These are phyloP conservation scores for Steinernema feltiae DNA, from an alignment of 1,140 invertebrate genomes.

Conservation along the genomic window DNA sequence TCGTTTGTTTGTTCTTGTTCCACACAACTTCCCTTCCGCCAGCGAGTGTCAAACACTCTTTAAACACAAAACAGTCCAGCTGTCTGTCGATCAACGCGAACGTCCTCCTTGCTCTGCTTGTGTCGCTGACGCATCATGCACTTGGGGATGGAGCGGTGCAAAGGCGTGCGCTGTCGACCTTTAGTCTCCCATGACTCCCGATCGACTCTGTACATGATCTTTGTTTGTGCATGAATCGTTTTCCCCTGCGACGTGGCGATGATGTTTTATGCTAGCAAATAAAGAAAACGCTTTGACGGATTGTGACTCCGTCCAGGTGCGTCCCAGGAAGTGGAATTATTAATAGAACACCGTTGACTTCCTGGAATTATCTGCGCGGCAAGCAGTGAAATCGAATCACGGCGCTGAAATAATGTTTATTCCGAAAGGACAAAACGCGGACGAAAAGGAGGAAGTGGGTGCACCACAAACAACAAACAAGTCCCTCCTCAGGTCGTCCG, in stretches of 20 bases:
- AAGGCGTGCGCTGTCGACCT: not conserved
- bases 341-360: not conserved
- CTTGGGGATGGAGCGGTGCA: too few species aligned
- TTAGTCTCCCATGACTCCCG: not conserved
- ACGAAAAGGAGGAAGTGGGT: too few species aligned
- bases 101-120: too few species aligned
- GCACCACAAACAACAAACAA: too few species aligned
- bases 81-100: too few species aligned
- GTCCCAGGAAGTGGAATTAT: not conserved
- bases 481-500: too few species aligned
- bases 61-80: not conserved
- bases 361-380: not conserved
- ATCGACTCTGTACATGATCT: slow-evolving; percentile 12
- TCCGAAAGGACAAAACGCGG: too few species aligned
- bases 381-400: not conserved
- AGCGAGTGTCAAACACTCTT: not conserved
- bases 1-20: not conserved
- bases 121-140: too few species aligned
- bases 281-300: slow-evolving; percentile 1
- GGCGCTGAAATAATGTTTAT: too few species aligned
- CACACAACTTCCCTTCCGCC: not conserved
- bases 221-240: not conserved
- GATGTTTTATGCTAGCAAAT: not conserved
- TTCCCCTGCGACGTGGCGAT: not conserved
- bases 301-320: not conserved